Evolutionary conservation across 2,888 invertebrate genomes (phyloP).

Genomic region (Drosophila monieri): DNA sequence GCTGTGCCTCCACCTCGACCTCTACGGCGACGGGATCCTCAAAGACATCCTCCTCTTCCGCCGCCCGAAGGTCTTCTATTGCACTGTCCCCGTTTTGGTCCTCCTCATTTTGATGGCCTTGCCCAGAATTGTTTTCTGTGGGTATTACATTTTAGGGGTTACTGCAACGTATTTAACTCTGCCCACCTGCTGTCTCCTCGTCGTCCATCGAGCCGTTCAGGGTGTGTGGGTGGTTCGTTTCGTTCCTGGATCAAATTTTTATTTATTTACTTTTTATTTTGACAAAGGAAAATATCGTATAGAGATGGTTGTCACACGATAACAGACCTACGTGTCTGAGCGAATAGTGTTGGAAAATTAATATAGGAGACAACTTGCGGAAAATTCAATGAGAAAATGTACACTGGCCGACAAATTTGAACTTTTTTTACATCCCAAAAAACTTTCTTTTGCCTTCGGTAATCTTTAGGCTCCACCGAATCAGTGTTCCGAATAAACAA

Average conservation of each 20-base stretch:
- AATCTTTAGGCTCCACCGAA: no score
- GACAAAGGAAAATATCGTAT: slow-evolving; percentile 30
- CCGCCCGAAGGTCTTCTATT: slow-evolving; percentile 8
- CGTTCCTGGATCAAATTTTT: slow-evolving; percentile 2
- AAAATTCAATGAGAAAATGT: not conserved
- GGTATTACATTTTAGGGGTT: no score
- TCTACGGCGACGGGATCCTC: slow-evolving; percentile 6
- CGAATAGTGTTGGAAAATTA: not conserved
- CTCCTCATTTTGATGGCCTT: slow-evolving; percentile 12
- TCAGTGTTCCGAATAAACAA: no score
- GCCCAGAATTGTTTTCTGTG: not conserved
- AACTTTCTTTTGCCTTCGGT: no score
- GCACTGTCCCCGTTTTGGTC: slow-evolving; percentile 7
- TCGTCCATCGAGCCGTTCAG: slow-evolving; percentile 52
- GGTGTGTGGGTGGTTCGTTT: slow-evolving; percentile 7
- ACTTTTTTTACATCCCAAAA: no score
- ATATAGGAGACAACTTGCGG: not conserved
- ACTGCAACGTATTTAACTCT: not conserved
- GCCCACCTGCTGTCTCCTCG: slow-evolving; percentile 62
- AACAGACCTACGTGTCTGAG: not conserved
- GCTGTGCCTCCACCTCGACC: not conserved
- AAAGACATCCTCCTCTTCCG: slow-evolving; percentile 1
- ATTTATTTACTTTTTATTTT: slow-evolving; percentile 34
- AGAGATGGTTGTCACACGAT: not conserved
- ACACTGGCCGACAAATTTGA: no score